A percentile compares a stretch with the other conserved stretches of the same genome.
Evolutionary conservation across 2,888 invertebrate species (phyloP).

Genomic region (Athalia cordata): DNA sequence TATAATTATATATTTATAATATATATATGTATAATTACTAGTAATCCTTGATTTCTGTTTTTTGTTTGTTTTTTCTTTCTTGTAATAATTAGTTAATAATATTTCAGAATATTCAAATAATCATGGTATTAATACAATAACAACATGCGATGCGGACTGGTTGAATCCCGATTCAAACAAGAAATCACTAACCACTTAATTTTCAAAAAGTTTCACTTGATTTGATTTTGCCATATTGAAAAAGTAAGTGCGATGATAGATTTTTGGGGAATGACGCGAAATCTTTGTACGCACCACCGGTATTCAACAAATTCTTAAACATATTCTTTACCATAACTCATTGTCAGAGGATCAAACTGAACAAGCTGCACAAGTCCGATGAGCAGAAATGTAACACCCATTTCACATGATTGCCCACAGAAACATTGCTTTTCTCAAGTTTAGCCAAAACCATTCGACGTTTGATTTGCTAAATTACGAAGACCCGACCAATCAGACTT

Average conservation of each 20-base stretch:
- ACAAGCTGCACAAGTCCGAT: slow-evolving; percentile 30
- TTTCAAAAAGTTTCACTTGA: slow-evolving; percentile 14
- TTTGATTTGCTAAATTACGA: not conserved
- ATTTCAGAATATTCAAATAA: slow-evolving; percentile 60
- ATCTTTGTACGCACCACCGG: slow-evolving; percentile 33
- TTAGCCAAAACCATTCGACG: no score
- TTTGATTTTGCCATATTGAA: slow-evolving; percentile 41
- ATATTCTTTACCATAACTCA: slow-evolving; percentile 32
- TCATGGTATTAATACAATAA: slow-evolving; percentile 62
- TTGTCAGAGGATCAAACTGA: slow-evolving; percentile 24
- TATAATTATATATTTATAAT: slow-evolving; percentile 61
- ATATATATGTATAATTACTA: slow-evolving; percentile 64
- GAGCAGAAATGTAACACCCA: slow-evolving; percentile 5
- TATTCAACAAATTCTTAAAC: slow-evolving; percentile 38
- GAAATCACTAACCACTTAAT: slow-evolving; percentile 30
- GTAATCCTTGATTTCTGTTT: slow-evolving; percentile 59
- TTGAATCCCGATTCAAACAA: slow-evolving; percentile 29
- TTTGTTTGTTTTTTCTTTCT: slow-evolving; percentile 48
- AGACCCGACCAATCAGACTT: slow-evolving; percentile 30
- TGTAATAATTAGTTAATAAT: slow-evolving; percentile 57
- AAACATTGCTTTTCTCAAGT: no score
- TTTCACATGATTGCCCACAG: no score
- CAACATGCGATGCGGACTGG: slow-evolving; percentile 53
- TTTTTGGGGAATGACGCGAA: slow-evolving; percentile 42
- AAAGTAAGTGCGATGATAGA: slow-evolving; percentile 31